These are phyloP conservation scores for Meda fulgida DNA, from an alignment of 2,797 vertebrate species.

Conservation along the genomic window DNA sequence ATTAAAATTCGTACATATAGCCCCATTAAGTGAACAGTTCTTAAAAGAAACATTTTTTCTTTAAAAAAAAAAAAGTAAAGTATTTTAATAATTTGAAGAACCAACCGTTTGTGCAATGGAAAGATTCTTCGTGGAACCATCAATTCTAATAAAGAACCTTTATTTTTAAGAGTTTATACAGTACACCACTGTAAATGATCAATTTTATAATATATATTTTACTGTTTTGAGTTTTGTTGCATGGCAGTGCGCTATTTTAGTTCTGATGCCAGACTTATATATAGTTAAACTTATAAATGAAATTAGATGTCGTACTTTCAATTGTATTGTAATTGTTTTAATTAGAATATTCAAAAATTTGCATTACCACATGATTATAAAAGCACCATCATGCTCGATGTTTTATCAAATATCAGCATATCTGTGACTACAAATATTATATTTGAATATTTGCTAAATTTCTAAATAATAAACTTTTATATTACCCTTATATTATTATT, in stretches of 20 bases:
- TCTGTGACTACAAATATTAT: not conserved
- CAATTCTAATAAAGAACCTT: not conserved
- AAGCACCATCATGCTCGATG: not conserved
- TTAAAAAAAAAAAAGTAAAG: not conserved
- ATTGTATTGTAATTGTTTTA: not conserved
- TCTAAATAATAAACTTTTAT: not conserved
- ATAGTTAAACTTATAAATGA: not conserved
- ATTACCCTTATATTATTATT: not conserved
- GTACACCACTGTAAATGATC: not conserved
- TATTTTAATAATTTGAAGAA: not conserved
- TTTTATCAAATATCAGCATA: no score
- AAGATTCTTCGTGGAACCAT: not conserved
- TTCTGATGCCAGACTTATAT: not conserved
- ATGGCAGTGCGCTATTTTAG: not conserved
- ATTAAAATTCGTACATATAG: not conserved
- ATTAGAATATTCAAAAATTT: not conserved
- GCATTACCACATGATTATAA: not conserved
- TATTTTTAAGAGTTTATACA: no score
- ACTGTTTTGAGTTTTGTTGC: not conserved
- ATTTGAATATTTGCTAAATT: not conserved
- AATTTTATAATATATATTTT: not conserved
- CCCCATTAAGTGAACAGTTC: not conserved
- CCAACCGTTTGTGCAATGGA: not conserved
- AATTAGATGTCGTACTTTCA: not conserved
- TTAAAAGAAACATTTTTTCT: not conserved